Evolutionary conservation across 2,797 vertebrate species (phyloP), one percentile per base, ranked within the genome.

Genomic region (Pteronotus mesoamericanus): DNA sequence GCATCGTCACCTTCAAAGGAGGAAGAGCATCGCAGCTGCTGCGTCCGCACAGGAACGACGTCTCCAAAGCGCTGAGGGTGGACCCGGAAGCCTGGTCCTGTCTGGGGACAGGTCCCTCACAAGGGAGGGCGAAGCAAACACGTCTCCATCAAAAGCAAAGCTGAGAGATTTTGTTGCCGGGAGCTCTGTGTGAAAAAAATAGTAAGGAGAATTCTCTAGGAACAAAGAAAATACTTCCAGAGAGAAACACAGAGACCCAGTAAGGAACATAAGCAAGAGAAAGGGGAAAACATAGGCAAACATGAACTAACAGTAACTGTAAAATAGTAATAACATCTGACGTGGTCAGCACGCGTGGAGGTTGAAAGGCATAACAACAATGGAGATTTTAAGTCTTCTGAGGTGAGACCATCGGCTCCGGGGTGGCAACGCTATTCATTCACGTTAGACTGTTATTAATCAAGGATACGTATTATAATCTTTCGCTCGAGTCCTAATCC

Each of bases 51-150:
- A 26, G 59, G 29, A 16, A 14, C 29, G 9, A 11, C 6, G 11
- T 46, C 44, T 6, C 44, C 46, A 10, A 46, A 11, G 44, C 44
- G 8, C n/a, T 44, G 10, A 37, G 44, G 21, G 46, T 37, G 4
- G 3, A 12, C 10, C 34, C 2, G 12, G 19, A 53, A 29, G 39
- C 5, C 32, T 2, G 37, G 37, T 6, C 71, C 29, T 4, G 4
- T 6, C 22, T 0, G 4, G 39, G 74, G 57, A 34, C 19, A 5
- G 0, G 8, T 26, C 16, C 15, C 39, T 51, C 53, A 24, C 10
- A 1, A 3, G 44, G 0, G 2, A 55, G 42, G 51, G 19, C 16
- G 19, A 9, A n/a, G 19, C 12, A 22, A 22, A 8, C 0, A 1
- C 10, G 1, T 24, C 48, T 26, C n/a, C 69, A 21, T 7, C 69